phyloP scores from a whole-genome alignment of 2,797 vertebrate genomes.

The Nannoperca obscura region DNA sequence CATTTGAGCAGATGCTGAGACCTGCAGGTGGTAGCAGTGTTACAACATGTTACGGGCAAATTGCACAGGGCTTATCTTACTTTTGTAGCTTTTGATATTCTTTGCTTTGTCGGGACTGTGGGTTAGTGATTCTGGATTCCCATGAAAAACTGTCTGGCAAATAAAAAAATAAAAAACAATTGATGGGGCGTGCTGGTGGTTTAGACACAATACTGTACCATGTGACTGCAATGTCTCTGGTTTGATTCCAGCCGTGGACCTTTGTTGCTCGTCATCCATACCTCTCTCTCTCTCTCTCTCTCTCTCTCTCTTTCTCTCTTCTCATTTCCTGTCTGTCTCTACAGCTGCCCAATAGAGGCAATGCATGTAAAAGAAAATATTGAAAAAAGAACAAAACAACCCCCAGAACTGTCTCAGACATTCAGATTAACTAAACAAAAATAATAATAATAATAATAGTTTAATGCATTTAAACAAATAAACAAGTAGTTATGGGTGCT shows the following conservation, averaged over 20 bases:
- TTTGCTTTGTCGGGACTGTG: slow-evolving; percentile 18
- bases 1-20: slow-evolving; percentile 20
- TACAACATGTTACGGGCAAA: slow-evolving; percentile 41
- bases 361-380: not conserved
- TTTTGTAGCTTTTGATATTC: slow-evolving; percentile 34
- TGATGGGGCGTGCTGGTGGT: not conserved
- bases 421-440: not conserved
- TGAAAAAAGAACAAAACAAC: not conserved
- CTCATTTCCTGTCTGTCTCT: slow-evolving; percentile 1
- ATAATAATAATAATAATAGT: not conserved
- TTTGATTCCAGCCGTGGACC: slow-evolving; percentile 6
- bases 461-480: not conserved
- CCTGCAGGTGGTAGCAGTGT: slow-evolving; percentile 22
- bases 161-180: not conserved
- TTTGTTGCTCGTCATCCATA: not conserved
- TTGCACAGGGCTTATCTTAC: slow-evolving; percentile 23
- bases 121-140: slow-evolving; percentile 15
- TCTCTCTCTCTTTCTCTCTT: not conserved
- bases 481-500: not conserved
- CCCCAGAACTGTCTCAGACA: not conserved
- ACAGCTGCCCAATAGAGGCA: not conserved
- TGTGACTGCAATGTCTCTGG: not conserved
- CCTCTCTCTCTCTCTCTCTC: not conserved
- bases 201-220: slow-evolving; percentile 1
- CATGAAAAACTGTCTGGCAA: slow-evolving; percentile 3